Conservation (phyloP, 1,140 invertebrate genomes). For the Drosophila fuyamai region DNA sequence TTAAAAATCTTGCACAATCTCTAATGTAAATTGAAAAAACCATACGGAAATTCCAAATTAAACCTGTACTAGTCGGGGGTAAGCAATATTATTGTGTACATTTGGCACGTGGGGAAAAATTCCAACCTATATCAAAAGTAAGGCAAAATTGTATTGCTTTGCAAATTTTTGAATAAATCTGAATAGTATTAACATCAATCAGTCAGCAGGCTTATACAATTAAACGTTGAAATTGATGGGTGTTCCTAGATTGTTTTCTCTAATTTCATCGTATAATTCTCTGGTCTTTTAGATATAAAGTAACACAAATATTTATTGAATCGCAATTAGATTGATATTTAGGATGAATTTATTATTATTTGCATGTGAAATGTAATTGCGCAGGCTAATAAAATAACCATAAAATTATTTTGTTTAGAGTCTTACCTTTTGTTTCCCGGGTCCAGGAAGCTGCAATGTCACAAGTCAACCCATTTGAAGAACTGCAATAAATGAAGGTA, state of each 20-base stretch:
- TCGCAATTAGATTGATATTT: conserved; percentile 7
- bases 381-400: not conserved
- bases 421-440: conserved; percentile 84
- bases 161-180: conserved; percentile 36
- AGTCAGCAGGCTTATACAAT: conserved; percentile 52
- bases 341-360: conserved; percentile 3
- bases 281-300: not conserved
- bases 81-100: conserved; percentile 35
- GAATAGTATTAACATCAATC: conserved; percentile 52
- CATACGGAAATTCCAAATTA: conserved; percentile 39
- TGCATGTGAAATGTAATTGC: not conserved
- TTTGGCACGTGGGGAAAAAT: conserved; percentile 35
- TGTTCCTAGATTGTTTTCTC: conserved; percentile 18
- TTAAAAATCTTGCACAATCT: conserved; percentile 19
- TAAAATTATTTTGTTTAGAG: too few relatives aligned
- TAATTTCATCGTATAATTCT: conserved; percentile 6
- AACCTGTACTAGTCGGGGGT: conserved; percentile 21
- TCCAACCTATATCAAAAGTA: conserved; percentile 14
- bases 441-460: conserved; percentile 82
- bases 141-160: conserved; percentile 12
- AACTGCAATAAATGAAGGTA: conserved; percentile 64
- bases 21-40: conserved; percentile 60
- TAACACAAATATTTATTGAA: conserved; percentile 6
- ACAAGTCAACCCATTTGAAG: conserved; percentile 84
- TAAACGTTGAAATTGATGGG: conserved; percentile 32